Evolutionary conservation across 2,797 vertebrate genomes (phyloP), one percentile per base, ranked within the genome.

Genomic region (Paratrypauchen microcephalus): DNA sequence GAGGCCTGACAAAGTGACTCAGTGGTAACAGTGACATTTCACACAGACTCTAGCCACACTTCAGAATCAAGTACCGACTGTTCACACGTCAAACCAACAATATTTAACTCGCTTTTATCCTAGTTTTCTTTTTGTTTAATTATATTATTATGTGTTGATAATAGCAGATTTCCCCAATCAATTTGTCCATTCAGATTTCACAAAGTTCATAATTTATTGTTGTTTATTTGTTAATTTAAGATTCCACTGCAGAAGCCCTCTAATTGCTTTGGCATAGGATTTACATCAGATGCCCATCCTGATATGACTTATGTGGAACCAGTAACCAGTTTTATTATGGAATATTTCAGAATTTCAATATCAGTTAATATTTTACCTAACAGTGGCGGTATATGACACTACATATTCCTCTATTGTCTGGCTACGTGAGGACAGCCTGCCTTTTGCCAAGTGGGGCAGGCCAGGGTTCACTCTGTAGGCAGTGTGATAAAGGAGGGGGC

Each of bases 401-500:
- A 19, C 48, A 18, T 19, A 18, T 28, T 19, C 41, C 18, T 11
- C 6, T 64, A 28, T 48, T 28, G 45, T 26, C 16, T 65, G 62
- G 62, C 5, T 65, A 30, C 19, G 24, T 30, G 62, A 65, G 41
- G 41, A 48, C 41, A 65, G 18, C 24, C 62, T 28, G 62, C 71
- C 76, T 75, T 68, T 72, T 86, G 80, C 73, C 85, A 81, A 83
- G 80, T 74, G 26, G 79, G 71, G 36, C 81, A 72, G 87, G 83
- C 58, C 77, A 83, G 79, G 73, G 88, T 86, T 82, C 80, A 67
- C 2, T 48, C 5, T 55, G 83, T 79, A 50, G 76, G 72, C 73
- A 63, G 48, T 0, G 64, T 19, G 87, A 90, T 88, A 89, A 88
- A 67, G 26, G 77, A 74, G 80, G 73, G 88, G 83, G 77, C 84